Base-by-base conservation (phyloP, 2,888 invertebrate genomes). In the Diachrysia chrysitis region DNA sequence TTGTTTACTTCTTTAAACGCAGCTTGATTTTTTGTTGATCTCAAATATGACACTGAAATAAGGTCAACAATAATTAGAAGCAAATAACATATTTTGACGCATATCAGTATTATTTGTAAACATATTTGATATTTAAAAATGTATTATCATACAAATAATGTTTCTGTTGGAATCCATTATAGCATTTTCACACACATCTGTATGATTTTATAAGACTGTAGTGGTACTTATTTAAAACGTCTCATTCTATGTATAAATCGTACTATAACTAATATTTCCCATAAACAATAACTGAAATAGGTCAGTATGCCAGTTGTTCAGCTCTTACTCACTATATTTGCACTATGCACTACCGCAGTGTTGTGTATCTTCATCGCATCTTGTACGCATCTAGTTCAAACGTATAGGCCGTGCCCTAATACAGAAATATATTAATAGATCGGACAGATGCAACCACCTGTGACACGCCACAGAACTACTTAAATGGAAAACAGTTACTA, bases 321-420 rank as follows among this genome's bases (percentile, higher is more conserved):
- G 65, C 78, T 73, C 66, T 65, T 16, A 46, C 29, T 37, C 53
- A 62, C 55, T 64, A 73, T 64, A 61, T 61, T 48, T 56, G 73
- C 63, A 53, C 19, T 19, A 29, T 63, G 67, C 51, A 77, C 73
- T 73, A 56, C 78, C 78, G 73, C 58, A 78, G 67, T 77, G 55
- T 61, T 58, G 53, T 42, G n/a, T 58, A 54, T n/a, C n/a, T n/a
- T n/a, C n/a, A n/a, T n/a, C 48, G 55, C 17, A 17, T 46, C 17
- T 32, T 14, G 10, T 16, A 16, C 12, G 19, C 29, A 12, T 25
- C 48, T 51, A 54, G 10, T 55, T 25, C 25, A 17, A 37, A 42
- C 37, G 51, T 35, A 35, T 23, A 35, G 16, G 23, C 32, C 17
- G 32, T 51, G 19, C 2, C 19, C 19, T 51, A 51, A 51, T 51